Conservation (phyloP, 2,888 invertebrate genomes). For the Eretmocerus hayati region DNA sequence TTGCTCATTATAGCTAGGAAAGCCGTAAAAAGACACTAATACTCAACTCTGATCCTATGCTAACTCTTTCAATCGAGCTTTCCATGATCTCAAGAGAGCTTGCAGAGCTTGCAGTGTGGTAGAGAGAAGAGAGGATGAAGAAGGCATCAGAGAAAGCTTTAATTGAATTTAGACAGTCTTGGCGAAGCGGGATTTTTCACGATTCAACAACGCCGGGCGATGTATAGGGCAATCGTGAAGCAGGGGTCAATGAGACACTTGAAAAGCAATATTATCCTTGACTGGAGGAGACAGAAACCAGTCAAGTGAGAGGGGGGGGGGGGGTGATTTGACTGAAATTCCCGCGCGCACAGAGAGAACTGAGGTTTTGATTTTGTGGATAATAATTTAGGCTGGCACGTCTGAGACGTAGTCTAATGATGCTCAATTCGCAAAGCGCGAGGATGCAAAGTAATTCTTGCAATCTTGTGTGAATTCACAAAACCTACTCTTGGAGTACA, state of each 20-base stretch:
- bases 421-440: too few species aligned
- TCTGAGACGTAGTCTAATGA: background rate
- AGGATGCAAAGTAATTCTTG: too few species aligned
- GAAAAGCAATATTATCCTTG: slow-evolving; percentile 10
- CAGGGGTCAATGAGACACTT: background rate
- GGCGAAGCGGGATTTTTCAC: slow-evolving; percentile 9
- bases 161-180: slow-evolving; percentile 14
- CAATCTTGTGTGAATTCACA: too few species aligned
- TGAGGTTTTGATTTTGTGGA: slow-evolving; percentile 5
- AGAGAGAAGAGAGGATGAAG: background rate
- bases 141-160: slow-evolving; percentile 5
- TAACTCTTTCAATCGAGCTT: too few species aligned
- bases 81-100: background rate
- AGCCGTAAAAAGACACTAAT: too few species aligned
- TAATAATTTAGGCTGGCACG: background rate
- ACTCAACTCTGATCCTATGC: too few species aligned
- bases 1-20: too few species aligned
- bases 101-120: background rate
- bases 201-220: background rate
- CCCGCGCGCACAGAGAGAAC: background rate
- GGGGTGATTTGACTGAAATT: too few species aligned
- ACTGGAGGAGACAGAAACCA: slow-evolving; percentile 1
- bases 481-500: too few species aligned
- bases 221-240: too few species aligned
- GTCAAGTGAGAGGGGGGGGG: background rate